Conservation (phyloP, 1,140 invertebrate species). For the Tetraneura akinire region DNA sequence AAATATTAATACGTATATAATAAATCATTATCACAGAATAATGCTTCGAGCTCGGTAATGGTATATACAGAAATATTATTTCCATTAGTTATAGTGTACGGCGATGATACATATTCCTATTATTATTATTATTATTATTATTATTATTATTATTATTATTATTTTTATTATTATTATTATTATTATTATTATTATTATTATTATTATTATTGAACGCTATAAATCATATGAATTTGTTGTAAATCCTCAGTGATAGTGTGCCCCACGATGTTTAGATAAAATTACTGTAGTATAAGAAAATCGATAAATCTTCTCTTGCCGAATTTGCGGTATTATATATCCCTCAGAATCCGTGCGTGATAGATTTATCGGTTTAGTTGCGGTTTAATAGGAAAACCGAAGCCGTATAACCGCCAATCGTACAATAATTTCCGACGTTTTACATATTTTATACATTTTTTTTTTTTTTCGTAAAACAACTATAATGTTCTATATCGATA, state of each 20-base stretch:
- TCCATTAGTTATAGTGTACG: no score
- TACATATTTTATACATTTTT: no score
- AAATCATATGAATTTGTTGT: slow-evolving; percentile 15
- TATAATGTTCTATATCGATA: no score
- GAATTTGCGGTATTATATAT: slow-evolving; percentile 3
- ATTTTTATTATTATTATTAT: no score
- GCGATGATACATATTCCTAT: no score
- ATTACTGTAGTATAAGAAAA: slow-evolving; percentile 12
- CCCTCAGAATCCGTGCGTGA: slow-evolving; percentile 35
- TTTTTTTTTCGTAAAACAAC: no score
- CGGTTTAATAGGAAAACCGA: slow-evolving; percentile 12
- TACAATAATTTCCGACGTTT: background rate
- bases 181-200: no score
- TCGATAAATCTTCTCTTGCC: slow-evolving; percentile 23
- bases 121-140: background rate
- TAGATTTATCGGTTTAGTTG: slow-evolving; percentile 29
- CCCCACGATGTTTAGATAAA: background rate
- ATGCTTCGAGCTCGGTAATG: no score
- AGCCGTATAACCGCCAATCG: slow-evolving; percentile 9
- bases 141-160: background rate
- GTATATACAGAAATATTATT: no score
- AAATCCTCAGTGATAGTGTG: slow-evolving; percentile 24
- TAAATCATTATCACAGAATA: no score
- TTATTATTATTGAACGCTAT: no score
- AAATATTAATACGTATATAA: no score